Evolutionary conservation across 2,888 invertebrate genomes (phyloP).

Genomic region (Xestia c-nigrum): DNA sequence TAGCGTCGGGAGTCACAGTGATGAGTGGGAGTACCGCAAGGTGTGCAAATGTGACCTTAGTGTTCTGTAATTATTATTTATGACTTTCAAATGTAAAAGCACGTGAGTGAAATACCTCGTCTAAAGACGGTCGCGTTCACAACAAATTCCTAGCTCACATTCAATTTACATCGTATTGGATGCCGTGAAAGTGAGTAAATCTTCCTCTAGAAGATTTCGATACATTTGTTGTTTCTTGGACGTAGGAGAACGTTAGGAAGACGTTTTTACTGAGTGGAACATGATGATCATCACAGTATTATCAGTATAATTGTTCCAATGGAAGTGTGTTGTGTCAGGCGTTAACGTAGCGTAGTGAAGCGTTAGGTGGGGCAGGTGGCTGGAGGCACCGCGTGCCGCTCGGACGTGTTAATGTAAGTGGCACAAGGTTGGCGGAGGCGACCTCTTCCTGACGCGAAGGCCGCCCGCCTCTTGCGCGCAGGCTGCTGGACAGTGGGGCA

Average conservation of each 20-base stretch:
- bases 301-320: neutral
- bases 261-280: neutral
- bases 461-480: conserved; percentile 12
- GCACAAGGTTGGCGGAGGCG: conserved; percentile 49
- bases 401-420: conserved; percentile 43
- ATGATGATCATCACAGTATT: neutral
- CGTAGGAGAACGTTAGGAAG: neutral
- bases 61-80: neutral
- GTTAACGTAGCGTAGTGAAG: conserved; percentile 8
- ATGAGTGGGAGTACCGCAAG: neutral
- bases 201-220: neutral
- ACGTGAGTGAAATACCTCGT: neutral
- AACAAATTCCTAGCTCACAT: neutral
- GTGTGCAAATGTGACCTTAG: neutral
- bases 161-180: neutral
- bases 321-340: neutral
- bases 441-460: conserved; percentile 15
- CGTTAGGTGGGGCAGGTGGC: conserved; percentile 6
- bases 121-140: neutral
- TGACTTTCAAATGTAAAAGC: neutral
- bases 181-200: neutral
- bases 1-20: neutral
- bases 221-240: neutral
- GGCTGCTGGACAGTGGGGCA: neutral
- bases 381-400: neutral